phyloP scores from a whole-genome alignment of 2,797 vertebrate species.

The Huso huso region DNA sequence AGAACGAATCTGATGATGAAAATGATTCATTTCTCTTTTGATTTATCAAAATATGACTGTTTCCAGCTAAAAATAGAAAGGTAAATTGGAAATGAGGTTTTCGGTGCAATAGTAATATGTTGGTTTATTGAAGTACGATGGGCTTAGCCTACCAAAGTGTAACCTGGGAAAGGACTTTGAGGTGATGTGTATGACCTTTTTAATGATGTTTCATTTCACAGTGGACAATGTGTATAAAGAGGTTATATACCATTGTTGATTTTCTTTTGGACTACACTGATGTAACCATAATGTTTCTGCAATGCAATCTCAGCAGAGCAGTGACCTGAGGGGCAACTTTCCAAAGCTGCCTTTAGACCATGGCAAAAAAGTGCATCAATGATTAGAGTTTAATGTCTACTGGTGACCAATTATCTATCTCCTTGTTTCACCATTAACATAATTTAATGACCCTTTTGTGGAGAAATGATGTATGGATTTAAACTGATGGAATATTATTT shows the following conservation, averaged over 20 bases:
- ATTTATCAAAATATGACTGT: conserved; percentile 26
- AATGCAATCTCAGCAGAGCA: no score
- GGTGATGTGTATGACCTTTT: conserved; percentile 25
- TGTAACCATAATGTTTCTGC: no score
- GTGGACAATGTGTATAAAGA: neutral
- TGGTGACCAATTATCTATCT: no score
- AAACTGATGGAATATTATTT: no score
- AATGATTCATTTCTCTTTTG: conserved; percentile 21
- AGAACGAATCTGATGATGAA: conserved; percentile 18
- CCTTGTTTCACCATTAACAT: no score
- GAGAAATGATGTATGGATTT: no score
- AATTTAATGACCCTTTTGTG: no score
- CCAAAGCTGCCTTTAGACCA: no score
- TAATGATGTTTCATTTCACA: conserved; percentile 29
- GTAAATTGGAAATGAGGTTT: conserved; percentile 29
- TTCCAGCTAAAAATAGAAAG: conserved; percentile 25
- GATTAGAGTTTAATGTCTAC: no score
- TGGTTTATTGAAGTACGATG: conserved; percentile 32
- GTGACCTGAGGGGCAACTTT: no score
- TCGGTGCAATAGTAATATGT: conserved; percentile 18
- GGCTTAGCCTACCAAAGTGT: conserved; percentile 26
- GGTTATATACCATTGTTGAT: neutral
- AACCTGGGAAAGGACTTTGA: conserved; percentile 28
- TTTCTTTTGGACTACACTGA: no score
- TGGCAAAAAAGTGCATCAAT: no score